Base-by-base conservation (phyloP, 2,888 invertebrate genomes). In the Philereme transversata region DNA sequence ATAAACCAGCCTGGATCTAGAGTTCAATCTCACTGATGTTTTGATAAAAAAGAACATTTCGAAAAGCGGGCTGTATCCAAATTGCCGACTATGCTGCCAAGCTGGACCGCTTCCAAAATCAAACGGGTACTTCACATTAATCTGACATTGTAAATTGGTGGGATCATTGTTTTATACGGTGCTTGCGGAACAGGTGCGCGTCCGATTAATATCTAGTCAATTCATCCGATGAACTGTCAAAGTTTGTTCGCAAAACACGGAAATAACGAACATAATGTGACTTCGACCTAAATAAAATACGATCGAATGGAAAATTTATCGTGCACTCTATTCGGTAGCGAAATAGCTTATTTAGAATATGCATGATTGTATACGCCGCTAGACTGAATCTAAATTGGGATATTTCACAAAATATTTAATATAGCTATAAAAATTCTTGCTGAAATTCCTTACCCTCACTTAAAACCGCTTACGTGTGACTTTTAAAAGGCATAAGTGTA, bases 11-110 rank as follows among this genome's bases (percentile, higher is more conserved):
- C 64, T 60, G 70, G 71, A 73, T 77, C 62, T 70, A 74, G 61
- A 58, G 69, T 69, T 75, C 72, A 72, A 70, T 70, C 67, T 67
- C 72, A 69, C 65, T 71, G 76, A 78, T 76, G 76, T 77, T 74
- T 76, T 79, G 75, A 75, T 76, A 77, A 82, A 83, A 83, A 81
- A 67, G 62, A 69, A 72, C 63, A 61, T 54, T 65, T 67, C 66
- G 67, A 76, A 69, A 69, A 58, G 66, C 62, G 71, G 73, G 71
- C 57, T 36, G 78, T 78, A 79, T 75, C 77, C 79, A 79, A 81
- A 83, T 78, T 77, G 79, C 76, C 71, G 77, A 77, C 75, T 69
- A 72, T 74, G 80, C 75, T 84, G 85, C 85, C 85, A 84, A 85
- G 68, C 77, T 84, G 85, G 85, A 83, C 62, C 67, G 57, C 60